Base-by-base conservation (phyloP, 2,797 vertebrate species). In the Argya squamiceps region DNA sequence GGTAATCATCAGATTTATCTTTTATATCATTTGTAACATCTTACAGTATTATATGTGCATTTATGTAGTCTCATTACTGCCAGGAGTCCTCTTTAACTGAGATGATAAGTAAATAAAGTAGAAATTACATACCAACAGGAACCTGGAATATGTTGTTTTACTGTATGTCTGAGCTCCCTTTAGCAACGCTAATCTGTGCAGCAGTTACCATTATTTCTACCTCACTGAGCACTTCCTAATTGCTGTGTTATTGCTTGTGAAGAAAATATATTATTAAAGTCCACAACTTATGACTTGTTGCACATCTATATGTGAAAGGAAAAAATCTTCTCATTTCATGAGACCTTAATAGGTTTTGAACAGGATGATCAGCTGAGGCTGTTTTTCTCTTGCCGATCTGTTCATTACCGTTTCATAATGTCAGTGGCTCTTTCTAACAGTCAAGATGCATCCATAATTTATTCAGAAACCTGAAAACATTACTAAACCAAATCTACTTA, bases 101-200 rank as follows among this genome's bases (percentile, higher is more conserved):
- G 97, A 98, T 97, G 97, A 97, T 98, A 98, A 98, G 98, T 98
- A 98, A 98, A 98, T 98, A 98, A 98, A 98, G 97, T 93, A 97
- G 97, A 98, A 98, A 98, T 98, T 98, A 98, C 94, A 97, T 96
- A 98, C 94, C 97, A 98, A 97, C 95, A 96, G 97, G 97, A 98
- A 97, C 83, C 85, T 68, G 82, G 97, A 97, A 96, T 97, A 95
- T 94, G 97, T 97, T 98, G 98, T 97, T 98, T 98, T 97, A 98
- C 96, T 98, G 96, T 96, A 96, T 97, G 97, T 98, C 97, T 98
- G 97, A 97, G 95, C 84, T 98, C 97, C 97, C 97, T 97, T 98
- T 92, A 97, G 98, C 97, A 97, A 96, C 91, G 63, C 97, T 98
- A 98, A 98, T 98, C 97, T 97, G 96, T 82, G 60, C 96, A 87